A percentile compares a stretch with the other conserved stretches of the same genome.
These are phyloP conservation scores for Caretta caretta DNA, from an alignment of 2,113 vertebrate genomes.

Conservation along the genomic window DNA sequence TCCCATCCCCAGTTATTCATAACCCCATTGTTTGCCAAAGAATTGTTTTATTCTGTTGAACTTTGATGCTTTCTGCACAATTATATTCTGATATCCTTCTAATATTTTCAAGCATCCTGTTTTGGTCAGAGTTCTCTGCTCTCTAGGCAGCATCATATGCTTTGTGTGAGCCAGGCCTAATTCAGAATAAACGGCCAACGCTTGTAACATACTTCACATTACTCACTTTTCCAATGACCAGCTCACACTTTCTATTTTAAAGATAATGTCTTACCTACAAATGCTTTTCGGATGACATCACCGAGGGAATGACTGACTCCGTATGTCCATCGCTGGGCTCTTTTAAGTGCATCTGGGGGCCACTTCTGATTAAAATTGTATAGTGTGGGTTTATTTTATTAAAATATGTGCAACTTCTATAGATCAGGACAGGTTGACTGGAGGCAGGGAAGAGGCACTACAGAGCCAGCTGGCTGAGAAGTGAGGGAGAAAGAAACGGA, in stretches of 20 bases:
- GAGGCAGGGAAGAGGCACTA: background rate
- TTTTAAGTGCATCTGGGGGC: background rate
- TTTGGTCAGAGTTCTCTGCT: background rate
- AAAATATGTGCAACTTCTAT: background rate
- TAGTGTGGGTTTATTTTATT: background rate
- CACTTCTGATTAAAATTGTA: background rate
- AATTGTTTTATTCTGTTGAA: background rate
- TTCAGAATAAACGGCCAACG: background rate
- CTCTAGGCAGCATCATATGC: background rate
- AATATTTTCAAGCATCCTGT: background rate
- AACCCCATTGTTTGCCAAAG: background rate
- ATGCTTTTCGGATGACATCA: background rate
- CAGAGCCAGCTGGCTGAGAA: background rate
- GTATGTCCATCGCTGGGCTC: background rate
- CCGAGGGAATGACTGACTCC: background rate
- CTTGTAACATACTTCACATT: background rate
- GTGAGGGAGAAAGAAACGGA: fast-evolving
- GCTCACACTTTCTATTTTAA: fast-evolving
- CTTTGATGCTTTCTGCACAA: background rate
- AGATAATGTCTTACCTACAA: background rate
- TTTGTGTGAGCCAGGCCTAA: background rate
- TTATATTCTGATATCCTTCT: background rate
- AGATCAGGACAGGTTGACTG: background rate
- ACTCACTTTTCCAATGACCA: background rate
- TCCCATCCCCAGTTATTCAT: background rate